Evolutionary conservation across 2,113 vertebrate genomes (phyloP), one percentile per base, ranked within the genome.

Genomic region (Leptosomus discolor): DNA sequence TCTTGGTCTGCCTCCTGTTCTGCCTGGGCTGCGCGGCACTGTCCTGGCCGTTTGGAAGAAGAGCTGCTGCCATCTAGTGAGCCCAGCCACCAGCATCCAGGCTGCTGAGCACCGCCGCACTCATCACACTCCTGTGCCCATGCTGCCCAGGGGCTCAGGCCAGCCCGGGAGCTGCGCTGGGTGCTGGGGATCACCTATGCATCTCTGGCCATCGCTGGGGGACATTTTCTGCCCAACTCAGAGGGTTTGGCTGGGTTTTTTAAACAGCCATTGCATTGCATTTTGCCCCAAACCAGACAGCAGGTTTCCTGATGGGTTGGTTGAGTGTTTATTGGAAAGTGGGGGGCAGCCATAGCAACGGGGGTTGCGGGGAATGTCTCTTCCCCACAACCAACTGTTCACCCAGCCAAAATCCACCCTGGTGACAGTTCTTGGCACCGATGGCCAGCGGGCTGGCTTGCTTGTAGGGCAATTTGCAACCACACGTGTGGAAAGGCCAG

Each of bases 31-130:
- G 61, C 3, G 68, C 27, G 1, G 41, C 54, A 2, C 22, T 2
- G 36, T 1, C 68, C 36, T 5, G 30, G 45, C 24, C 15, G 14
- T 67, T 34, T 3, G 77, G 54, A 56, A 93, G 63, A 80, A 84
- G 39, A 68, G 73, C 21, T 95, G 90, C 92, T 95, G 94, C 94
- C 96, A 90, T 29, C 94, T 96, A 96, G 90, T 80, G 94, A 85
- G 58, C 43, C 67, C 87, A 41, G 71, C 45, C 84, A 46, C 69
- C 90, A 19, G 63, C 77, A 32, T 11, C n/a, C 75, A 4, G 51
- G 36, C 20, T 13, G 68, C 71, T 61, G 74, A 82, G 85, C 75
- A 54, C 90, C 0, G 2, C 58, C 39, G 50, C 21, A 51, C 50
- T 51, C 50, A 51, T 51, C 50, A 51, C 50, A 51, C 0, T 22